phyloP scores from a whole-genome alignment of 2,888 invertebrate genomes.

The Nemoura dubitans region DNA sequence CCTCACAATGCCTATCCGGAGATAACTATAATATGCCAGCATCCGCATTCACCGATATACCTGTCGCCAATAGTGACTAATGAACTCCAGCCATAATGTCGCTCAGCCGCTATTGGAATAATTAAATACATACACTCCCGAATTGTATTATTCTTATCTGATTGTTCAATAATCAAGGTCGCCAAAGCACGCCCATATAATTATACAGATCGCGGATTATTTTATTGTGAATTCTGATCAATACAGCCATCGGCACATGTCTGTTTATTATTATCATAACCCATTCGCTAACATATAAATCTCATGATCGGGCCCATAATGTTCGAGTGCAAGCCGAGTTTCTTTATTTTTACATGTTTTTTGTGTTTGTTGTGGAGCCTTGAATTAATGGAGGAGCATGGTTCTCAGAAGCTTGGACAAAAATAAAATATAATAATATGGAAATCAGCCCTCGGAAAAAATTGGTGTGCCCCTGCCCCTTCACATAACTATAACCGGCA shows the following conservation, averaged over 20 bases:
- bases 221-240: background rate
- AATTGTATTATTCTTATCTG: constrained; percentile 31
- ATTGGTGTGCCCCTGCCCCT: constrained; percentile 4
- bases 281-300: background rate
- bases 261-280: background rate
- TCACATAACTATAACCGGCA: background rate
- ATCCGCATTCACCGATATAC: constrained; percentile 12
- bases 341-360: background rate
- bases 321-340: background rate
- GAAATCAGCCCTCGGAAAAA: constrained; percentile 2
- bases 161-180: constrained; percentile 33
- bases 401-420: background rate
- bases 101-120: background rate
- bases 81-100: background rate
- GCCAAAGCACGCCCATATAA: constrained; percentile 19
- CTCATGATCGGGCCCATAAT: background rate
- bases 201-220: constrained; percentile 1
- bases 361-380: background rate
- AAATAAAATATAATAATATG: background rate
- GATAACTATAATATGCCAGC: background rate
- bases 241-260: constrained; percentile 12
- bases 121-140: background rate
- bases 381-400: background rate
- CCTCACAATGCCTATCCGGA: background rate
- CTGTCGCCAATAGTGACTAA: constrained; percentile 1